Base-by-base conservation (phyloP, 2,797 vertebrate species). In the Clangula hyemalis region DNA sequence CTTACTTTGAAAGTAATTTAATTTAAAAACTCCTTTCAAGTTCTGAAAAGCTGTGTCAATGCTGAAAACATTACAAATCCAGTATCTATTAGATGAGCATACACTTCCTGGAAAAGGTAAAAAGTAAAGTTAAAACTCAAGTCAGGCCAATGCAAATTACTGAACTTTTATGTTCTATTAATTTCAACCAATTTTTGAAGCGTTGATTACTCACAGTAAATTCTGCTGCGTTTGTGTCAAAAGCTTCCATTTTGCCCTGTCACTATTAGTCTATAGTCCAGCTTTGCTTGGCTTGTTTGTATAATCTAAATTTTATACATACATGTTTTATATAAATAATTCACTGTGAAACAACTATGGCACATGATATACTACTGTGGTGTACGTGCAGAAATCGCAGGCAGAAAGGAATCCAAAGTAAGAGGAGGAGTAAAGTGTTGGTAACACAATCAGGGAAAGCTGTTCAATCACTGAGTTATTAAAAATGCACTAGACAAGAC, bases 311-410 rank as follows among this genome's bases (percentile, higher is more conserved):
- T 39, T n/a, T 7, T 20, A 30, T 4, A 24, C 0, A 12, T 4
- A 24, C 3, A 4, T 9, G 13, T 20, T 30, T 12, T 16, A 25
- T 25, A 51, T 25, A 25, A 51, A 25, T 15, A 47, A 47, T 6
- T 65, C 32, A 22, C 1, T 14, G 22, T 21, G 76, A 54, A 69
- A 47, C 25, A 45, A 15, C 27, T 32, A 30, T 3, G 8, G 45
- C 34, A 56, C 32, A 4, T 16, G 8, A 18, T 8, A 13, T 30
- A 20, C 3, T 27, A 20, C 3, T 15, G 14, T 27, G 11, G 27
- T 45, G 18, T 0, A 0, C 4, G 13, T 11, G 21, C n/a, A 58
- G 68, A 64, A 41, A 57, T 8, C 0, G 2, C 41, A 62, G 36
- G 6, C 45, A 78, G 16, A 2, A 16, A 66, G 47, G 21, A 28